Percentiles rank a stretch among this genome's conserved stretches.
Evolutionary conservation across 1,140 invertebrate species (phyloP).

Genomic region (Sminthurides bifidus): DNA sequence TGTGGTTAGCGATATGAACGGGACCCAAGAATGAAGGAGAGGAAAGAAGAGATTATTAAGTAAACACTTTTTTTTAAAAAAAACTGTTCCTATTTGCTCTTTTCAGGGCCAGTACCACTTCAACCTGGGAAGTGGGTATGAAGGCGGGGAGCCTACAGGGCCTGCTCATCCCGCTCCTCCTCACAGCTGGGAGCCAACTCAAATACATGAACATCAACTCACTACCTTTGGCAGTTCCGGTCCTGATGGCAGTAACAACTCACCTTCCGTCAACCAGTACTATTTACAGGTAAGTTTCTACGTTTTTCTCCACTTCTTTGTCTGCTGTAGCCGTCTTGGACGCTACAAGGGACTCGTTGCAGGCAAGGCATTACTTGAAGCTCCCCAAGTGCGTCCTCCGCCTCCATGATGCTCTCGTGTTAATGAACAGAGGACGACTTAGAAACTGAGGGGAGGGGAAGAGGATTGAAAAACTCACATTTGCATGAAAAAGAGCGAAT

Average conservation of each 20-base stretch:
- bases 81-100: not conserved
- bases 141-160: conserved; percentile 29
- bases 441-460: too few species aligned
- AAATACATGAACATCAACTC: conserved; percentile 29
- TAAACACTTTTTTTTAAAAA: not conserved
- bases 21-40: not conserved
- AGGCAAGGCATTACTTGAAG: too few species aligned
- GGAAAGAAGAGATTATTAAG: conserved; percentile 1
- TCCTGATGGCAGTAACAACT: too few species aligned
- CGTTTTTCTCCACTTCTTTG: not conserved
- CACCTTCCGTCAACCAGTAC: conserved; percentile 70
- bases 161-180: conserved; percentile 25
- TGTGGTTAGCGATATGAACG: too few species aligned
- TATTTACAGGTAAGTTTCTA: conserved; percentile 44
- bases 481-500: too few species aligned
- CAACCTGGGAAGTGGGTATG: conserved; percentile 24
- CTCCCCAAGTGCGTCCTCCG: too few species aligned
- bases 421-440: too few species aligned
- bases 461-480: too few species aligned
- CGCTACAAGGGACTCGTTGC: too few species aligned
- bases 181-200: conserved; percentile 31
- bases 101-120: conserved; percentile 30
- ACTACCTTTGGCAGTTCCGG: too few species aligned
- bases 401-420: too few species aligned
- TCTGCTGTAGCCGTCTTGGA: too few species aligned